These are phyloP conservation scores for Thamnophis sirtalis DNA, from an alignment of 2,113 vertebrate species.

Conservation along the genomic window DNA sequence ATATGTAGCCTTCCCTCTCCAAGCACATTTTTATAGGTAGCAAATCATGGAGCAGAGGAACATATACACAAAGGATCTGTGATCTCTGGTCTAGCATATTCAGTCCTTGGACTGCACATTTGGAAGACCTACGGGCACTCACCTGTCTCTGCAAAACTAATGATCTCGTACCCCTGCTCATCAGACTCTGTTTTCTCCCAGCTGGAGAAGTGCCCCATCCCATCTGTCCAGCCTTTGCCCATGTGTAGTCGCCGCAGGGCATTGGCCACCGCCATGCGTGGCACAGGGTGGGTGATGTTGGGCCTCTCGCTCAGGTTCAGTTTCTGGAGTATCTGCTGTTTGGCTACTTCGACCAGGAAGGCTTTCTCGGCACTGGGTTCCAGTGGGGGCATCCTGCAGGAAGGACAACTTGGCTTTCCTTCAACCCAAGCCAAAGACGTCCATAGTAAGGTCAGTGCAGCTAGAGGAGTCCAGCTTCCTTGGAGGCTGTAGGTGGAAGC, in stretches of 20 bases:
- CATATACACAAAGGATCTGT: not conserved
- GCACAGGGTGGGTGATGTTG: slow-evolving; percentile 77
- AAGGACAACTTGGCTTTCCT: slow-evolving; percentile 51
- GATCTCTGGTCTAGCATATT: fast-evolving
- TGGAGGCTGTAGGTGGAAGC: slow-evolving; percentile 5
- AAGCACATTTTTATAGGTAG: not conserved
- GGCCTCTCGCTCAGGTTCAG: slow-evolving; percentile 85
- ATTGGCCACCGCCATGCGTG: slow-evolving; percentile 75
- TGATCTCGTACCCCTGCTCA: slow-evolving; percentile 86
- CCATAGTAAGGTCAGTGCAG: slow-evolving; percentile 20
- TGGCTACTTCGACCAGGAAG: slow-evolving; percentile 80
- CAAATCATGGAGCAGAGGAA: not conserved
- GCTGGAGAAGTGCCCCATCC: slow-evolving; percentile 64
- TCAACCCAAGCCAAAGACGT: slow-evolving; percentile 24
- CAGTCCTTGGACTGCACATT: not conserved
- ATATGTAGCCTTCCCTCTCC: not conserved
- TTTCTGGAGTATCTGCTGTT: slow-evolving; percentile 85
- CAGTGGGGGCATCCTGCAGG: slow-evolving; percentile 69
- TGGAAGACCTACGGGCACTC: slow-evolving; percentile 48
- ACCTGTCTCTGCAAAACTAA: slow-evolving; percentile 92
- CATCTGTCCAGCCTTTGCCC: slow-evolving; percentile 66
- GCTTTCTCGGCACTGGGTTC: slow-evolving; percentile 70
- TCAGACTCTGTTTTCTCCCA: slow-evolving; percentile 33
- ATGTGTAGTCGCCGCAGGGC: slow-evolving; percentile 80
- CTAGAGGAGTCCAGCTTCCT: slow-evolving; percentile 33